Percentiles rank a stretch among this genome's conserved stretches.
Conservation (phyloP, 2,888 invertebrate species). For the Ochropleura plecta region DNA sequence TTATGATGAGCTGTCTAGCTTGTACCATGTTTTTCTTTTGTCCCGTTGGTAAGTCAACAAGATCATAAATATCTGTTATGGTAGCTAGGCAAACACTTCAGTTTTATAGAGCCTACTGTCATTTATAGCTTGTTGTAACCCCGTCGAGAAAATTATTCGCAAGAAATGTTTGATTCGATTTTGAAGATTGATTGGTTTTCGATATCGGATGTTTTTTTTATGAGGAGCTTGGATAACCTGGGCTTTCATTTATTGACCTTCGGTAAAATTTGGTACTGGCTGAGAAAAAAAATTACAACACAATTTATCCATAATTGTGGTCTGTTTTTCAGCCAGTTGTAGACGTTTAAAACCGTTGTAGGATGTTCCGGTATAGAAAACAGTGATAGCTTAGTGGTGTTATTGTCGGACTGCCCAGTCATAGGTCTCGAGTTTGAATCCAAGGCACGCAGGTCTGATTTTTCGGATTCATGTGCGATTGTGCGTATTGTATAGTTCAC, state of each 20-base stretch:
- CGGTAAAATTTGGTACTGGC: conserved; percentile 1
- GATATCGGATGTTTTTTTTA: conserved; percentile 49
- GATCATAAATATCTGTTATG: conserved; percentile 56
- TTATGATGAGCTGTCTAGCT: conserved; percentile 11
- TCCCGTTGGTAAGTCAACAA: conserved; percentile 46
- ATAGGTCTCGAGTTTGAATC: too few relatives aligned
- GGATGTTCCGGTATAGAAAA: too few relatives aligned
- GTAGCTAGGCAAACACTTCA: conserved; percentile 47
- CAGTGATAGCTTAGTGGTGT: too few relatives aligned
- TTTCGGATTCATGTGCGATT: too few relatives aligned
- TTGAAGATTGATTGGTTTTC: conserved; percentile 54
- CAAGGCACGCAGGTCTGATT: too few relatives aligned
- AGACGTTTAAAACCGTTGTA: conserved; percentile 1
- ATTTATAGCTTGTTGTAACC: conserved; percentile 43
- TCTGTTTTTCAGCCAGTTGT: background rate
- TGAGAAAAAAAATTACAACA: background rate
- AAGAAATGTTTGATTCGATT: conserved; percentile 45
- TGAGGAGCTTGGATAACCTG: conserved; percentile 17
- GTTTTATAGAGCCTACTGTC: conserved; percentile 50
- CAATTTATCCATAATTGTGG: too few relatives aligned
- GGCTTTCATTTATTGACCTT: conserved; percentile 21
- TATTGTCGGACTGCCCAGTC: too few relatives aligned
- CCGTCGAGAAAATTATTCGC: conserved; percentile 54
- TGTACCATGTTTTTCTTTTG: conserved; percentile 45
- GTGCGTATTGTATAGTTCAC: too few relatives aligned